These are phyloP conservation scores for Arbacia lixula DNA, from an alignment of 53 echinoderm and acorn worm genomes.

Conservation along the genomic window DNA sequence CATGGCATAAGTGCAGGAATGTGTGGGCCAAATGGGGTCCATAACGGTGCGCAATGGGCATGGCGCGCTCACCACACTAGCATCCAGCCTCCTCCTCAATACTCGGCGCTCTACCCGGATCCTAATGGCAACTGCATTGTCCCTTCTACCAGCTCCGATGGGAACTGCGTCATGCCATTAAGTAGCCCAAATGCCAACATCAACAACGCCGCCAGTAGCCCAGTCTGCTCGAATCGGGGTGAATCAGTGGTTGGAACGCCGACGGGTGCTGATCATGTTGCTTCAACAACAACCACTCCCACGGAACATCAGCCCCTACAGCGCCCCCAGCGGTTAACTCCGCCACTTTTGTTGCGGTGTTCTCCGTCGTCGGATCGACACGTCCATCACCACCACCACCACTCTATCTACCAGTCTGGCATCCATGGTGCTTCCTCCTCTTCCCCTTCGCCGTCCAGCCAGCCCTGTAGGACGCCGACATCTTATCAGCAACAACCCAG, in stretches of 20 bases:
- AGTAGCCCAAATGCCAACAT: too few species aligned
- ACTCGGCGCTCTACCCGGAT: slow-evolving; percentile 32
- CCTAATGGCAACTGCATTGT: slow-evolving; percentile 19
- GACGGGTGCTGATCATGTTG: neutral
- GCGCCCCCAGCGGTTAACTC: slow-evolving; percentile 38
- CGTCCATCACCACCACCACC: slow-evolving; percentile 35
- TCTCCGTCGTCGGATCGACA: slow-evolving; percentile 44
- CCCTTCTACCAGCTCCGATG: neutral
- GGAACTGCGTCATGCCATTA: too few species aligned
- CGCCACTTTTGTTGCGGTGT: slow-evolving; percentile 27
- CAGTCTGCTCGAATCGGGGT: neutral
- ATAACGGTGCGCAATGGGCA: slow-evolving; percentile 36
- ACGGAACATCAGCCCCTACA: slow-evolving; percentile 33
- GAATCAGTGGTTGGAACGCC: neutral
- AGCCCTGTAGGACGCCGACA: slow-evolving; percentile 21
- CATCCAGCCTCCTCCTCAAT: slow-evolving; percentile 37
- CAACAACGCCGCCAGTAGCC: slow-evolving; percentile 4
- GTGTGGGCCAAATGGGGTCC: slow-evolving; percentile 8
- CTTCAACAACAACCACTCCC: slow-evolving; percentile 21
- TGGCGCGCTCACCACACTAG: slow-evolving; percentile 39
- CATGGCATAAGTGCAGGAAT: neutral
- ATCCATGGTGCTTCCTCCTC: neutral
- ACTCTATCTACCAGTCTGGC: neutral
- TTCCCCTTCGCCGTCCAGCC: slow-evolving; percentile 15
- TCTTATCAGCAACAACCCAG: neutral